Conservation (phyloP, 2,113 vertebrate genomes). For the Mus pahari region DNA sequence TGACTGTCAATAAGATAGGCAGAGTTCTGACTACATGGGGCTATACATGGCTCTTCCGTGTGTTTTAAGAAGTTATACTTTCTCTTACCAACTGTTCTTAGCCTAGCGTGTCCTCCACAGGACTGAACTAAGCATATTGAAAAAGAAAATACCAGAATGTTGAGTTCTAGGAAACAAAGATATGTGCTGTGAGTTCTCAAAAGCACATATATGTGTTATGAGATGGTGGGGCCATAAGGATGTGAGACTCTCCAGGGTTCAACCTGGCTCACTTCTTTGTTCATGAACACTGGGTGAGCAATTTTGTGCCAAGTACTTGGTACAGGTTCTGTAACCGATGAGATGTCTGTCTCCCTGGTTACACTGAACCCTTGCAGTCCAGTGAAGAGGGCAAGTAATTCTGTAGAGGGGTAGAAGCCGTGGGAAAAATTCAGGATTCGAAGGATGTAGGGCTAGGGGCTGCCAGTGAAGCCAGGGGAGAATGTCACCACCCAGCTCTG, state of each 20-base stretch:
- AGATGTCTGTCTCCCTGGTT: neutral
- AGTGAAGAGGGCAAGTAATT: neutral
- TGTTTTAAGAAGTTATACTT: neutral
- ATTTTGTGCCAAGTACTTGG: constrained; percentile 16
- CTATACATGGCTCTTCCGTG: neutral
- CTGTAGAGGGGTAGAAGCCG: neutral
- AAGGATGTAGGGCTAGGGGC: neutral
- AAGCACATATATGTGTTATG: no score
- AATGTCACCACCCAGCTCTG: no score
- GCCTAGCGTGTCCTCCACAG: neutral
- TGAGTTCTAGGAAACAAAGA: constrained; percentile 42
- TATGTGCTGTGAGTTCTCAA: neutral
- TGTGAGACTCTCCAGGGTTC: neutral
- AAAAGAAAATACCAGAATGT: neutral
- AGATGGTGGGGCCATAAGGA: neutral
- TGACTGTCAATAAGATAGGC: neutral
- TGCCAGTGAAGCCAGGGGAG: neutral
- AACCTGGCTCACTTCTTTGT: neutral
- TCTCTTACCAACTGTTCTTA: neutral
- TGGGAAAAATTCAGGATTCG: neutral
- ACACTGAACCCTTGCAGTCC: neutral
- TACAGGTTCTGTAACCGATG: neutral
- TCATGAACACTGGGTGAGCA: neutral
- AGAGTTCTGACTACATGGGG: neutral
- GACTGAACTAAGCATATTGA: neutral